Percentiles rank a stretch among this genome's conserved stretches.
phyloP scores from a whole-genome alignment of 2,113 vertebrate genomes.

The Turdus rufiventris region DNA sequence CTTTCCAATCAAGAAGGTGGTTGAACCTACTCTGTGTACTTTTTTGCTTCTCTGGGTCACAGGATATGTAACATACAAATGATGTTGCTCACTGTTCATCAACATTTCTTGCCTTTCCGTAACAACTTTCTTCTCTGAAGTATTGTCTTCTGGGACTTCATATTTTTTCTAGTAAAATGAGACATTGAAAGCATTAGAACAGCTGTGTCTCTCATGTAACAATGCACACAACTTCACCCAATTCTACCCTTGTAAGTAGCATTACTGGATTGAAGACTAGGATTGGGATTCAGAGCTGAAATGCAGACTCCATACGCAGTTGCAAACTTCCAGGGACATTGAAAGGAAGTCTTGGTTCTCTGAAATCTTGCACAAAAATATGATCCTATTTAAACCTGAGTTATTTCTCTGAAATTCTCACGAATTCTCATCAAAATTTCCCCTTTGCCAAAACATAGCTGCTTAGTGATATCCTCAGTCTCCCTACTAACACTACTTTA shows the following conservation, averaged over 20 bases:
- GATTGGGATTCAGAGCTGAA: background rate
- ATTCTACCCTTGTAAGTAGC: background rate
- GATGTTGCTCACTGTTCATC: background rate
- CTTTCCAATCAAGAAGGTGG: slow-evolving; percentile 81
- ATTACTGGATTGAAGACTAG: background rate
- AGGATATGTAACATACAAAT: slow-evolving; percentile 64
- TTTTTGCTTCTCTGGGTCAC: slow-evolving; percentile 74
- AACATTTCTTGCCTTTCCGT: background rate
- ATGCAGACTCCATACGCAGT: background rate
- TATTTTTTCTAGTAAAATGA: slow-evolving; percentile 46
- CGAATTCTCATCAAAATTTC: background rate
- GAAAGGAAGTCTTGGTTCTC: background rate
- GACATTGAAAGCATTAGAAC: background rate
- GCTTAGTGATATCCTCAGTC: background rate
- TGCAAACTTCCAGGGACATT: background rate
- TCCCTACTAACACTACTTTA: background rate
- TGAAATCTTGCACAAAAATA: background rate
- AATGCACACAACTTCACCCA: background rate
- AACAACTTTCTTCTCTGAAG: background rate
- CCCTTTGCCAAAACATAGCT: background rate
- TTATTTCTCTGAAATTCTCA: background rate
- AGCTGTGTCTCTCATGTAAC: background rate
- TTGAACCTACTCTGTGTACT: slow-evolving; percentile 62
- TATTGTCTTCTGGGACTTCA: background rate
- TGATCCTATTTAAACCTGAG: background rate